Evolutionary conservation across 1,140 invertebrate genomes (phyloP), one percentile per base, ranked within the genome.

Genomic region (Drosophila ogumai): DNA sequence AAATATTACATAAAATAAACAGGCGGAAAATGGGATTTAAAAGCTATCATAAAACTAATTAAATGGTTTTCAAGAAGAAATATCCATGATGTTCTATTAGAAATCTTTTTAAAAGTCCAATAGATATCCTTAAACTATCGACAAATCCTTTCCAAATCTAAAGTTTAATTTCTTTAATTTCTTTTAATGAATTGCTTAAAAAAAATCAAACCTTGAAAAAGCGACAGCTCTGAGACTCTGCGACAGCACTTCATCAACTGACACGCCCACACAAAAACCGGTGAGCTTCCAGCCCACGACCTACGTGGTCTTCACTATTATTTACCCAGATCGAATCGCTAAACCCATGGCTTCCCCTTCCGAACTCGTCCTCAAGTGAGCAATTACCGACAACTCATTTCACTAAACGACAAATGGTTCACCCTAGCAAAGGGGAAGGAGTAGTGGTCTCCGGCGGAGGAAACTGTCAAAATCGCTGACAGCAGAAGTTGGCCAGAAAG

Each of bases 381-480:
- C 81, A 84, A 84, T 85, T 81, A 86, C 64, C 56, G 43, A 63
- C 82, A 81, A 81, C 81, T 85, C 74, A 77, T 74, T 85, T 86
- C 82, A 81, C 79, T 85, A 86, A 85, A 81, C 78, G 81, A 85
- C 81, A 85, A 86, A 85, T 85, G 74, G 50, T 77, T 67, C 65
- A 81, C 78, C 81, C 78, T 69, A 79, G 63, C 12, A n/a, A 3
- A 15, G 36, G 15, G n/a, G 17, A 13, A n/a, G 31, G 6, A 28
- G 31, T n/a, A n/a, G 25, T 6, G 6, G 25, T 28, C 44, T 47
- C 8, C 15, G 22, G n/a, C 64, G 7, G 13, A 17, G 52, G n/a
- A 40, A 74, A 65, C 82, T 85, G 82, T 87, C 82, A 85, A 87
- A 86, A 87, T 82, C 77, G 82, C 68, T 87, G 82, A 87, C 82